These are phyloP conservation scores for Ovis canadensis DNA, from an alignment of 2,113 vertebrate genomes.

Conservation along the genomic window DNA sequence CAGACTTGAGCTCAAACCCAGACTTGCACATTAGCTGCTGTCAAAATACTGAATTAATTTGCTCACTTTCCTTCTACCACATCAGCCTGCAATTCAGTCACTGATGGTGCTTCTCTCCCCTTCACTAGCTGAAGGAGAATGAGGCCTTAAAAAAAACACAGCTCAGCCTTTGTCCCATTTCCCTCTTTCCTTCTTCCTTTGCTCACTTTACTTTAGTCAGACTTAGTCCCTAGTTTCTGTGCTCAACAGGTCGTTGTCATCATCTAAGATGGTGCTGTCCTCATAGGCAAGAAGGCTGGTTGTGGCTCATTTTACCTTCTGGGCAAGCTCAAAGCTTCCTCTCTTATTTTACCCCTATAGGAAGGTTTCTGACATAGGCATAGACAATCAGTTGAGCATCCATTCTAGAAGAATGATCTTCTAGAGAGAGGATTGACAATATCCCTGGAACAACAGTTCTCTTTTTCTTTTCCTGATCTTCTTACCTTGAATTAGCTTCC, in stretches of 20 bases:
- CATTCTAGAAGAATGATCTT: neutral
- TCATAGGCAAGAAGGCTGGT: neutral
- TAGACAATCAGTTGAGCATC: neutral
- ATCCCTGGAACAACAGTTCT: neutral
- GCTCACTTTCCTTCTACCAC: neutral
- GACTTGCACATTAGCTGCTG: neutral
- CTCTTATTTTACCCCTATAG: neutral
- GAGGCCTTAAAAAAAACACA: neutral
- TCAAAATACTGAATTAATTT: neutral
- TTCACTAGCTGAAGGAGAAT: neutral
- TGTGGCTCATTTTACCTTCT: neutral
- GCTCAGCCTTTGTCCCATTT: neutral
- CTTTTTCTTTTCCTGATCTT: neutral
- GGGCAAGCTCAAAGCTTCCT: neutral
- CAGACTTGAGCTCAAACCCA: neutral
- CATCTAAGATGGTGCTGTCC: neutral
- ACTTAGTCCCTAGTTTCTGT: neutral
- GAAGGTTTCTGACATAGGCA: neutral
- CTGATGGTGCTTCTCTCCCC: neutral
- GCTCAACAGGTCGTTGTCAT: no score
- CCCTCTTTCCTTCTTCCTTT: neutral
- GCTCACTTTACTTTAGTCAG: neutral
- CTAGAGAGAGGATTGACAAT: neutral
- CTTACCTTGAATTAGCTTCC: neutral
- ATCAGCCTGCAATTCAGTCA: neutral